Percentiles rank a stretch among this genome's conserved stretches.
Evolutionary conservation across 2,888 invertebrate genomes (phyloP).

Genomic region (Heliconius cydno): DNA sequence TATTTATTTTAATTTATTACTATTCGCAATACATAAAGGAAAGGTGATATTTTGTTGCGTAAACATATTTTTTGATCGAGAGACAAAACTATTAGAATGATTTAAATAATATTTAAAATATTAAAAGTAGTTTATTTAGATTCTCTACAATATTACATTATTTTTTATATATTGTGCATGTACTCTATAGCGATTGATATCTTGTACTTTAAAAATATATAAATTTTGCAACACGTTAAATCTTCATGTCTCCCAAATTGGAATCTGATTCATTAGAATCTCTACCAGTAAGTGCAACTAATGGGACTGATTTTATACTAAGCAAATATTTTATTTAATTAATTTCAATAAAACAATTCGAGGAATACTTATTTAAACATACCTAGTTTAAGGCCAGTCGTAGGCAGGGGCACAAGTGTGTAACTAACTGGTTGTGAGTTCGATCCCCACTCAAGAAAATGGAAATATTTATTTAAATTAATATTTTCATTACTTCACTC

Average conservation of each 20-base stretch:
- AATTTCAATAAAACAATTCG: too few relatives aligned
- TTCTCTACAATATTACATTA: neutral
- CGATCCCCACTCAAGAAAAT: too few relatives aligned
- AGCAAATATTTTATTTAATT: neutral
- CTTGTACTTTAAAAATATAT: neutral
- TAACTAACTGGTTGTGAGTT: too few relatives aligned
- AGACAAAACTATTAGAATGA: neutral
- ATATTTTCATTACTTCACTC: too few relatives aligned
- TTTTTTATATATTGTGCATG: neutral
- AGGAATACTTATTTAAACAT: too few relatives aligned
- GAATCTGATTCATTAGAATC: too few relatives aligned
- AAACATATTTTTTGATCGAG: neutral
- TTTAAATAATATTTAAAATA: neutral
- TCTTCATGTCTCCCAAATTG: too few relatives aligned
- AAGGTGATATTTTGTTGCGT: neutral
- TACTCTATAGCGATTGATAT: neutral
- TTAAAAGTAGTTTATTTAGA: neutral
- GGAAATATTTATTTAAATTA: too few relatives aligned
- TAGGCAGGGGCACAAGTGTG: too few relatives aligned
- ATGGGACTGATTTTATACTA: neutral
- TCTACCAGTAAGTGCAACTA: neutral
- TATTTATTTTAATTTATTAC: conserved; percentile 1
- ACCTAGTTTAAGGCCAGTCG: too few relatives aligned
- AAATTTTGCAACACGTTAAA: too few relatives aligned
- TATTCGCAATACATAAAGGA: neutral